Evolutionary conservation across 2,797 vertebrate species (phyloP).

Genomic region (Enteromius radiatus): DNA sequence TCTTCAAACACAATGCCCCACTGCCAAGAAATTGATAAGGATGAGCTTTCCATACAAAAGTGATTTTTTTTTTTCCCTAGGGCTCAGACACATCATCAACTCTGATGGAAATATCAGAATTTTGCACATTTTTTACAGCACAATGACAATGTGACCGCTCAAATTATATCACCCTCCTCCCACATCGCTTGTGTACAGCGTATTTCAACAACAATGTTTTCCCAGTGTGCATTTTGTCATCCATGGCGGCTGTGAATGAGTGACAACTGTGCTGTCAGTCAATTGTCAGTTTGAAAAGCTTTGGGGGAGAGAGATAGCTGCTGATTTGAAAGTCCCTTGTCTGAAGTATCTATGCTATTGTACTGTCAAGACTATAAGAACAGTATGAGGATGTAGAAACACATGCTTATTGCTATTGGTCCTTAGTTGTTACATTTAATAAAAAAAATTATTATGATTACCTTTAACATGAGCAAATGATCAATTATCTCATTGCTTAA

Average conservation of each 20-base stretch:
- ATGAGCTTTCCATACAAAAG: neutral
- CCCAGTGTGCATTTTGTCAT: slow-evolving; percentile 25
- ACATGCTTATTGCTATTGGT: neutral
- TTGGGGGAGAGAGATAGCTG: slow-evolving; percentile 26
- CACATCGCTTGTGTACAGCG: neutral
- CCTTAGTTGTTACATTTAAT: neutral
- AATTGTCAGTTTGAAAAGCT: slow-evolving; percentile 29
- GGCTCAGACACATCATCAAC: neutral
- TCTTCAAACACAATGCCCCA: neutral
- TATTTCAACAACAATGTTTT: neutral
- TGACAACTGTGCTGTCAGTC: slow-evolving; percentile 34
- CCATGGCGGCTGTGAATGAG: slow-evolving; percentile 14
- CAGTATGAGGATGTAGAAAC: neutral
- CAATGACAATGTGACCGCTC: slow-evolving; percentile 12
- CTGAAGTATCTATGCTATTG: neutral
- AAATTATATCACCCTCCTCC: slow-evolving; percentile 1
- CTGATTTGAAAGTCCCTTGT: slow-evolving; percentile 22
- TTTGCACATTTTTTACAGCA: slow-evolving; percentile 9
- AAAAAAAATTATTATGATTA: too few relatives aligned
- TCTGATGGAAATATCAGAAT: slow-evolving; percentile 19
- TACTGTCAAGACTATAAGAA: neutral
- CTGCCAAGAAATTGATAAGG: neutral
- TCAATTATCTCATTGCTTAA: slow-evolving; percentile 24
- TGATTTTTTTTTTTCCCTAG: neutral
- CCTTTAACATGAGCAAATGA: neutral